Evolutionary conservation across 2,888 invertebrate species (phyloP).

Genomic region (Lasioglossum morio): DNA sequence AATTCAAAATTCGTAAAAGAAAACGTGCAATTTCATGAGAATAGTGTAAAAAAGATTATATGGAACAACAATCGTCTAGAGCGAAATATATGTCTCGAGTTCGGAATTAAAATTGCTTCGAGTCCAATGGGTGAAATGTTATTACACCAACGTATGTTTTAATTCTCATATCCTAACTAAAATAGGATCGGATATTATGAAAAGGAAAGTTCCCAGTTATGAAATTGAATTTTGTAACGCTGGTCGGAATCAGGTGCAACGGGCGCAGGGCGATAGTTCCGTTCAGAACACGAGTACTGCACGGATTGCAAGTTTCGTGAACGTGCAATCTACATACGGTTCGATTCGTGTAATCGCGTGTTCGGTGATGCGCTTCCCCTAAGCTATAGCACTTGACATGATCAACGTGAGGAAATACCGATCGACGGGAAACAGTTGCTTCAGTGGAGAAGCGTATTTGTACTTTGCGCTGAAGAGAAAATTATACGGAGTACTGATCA

Average conservation of each 20-base stretch:
- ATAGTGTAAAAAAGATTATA: no score
- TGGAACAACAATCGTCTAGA: no score
- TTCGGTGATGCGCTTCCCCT: neutral
- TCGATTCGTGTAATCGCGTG: constrained; percentile 36
- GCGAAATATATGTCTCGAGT: no score
- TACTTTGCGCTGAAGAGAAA: neutral
- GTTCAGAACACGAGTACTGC: constrained; percentile 10
- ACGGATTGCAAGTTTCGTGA: constrained; percentile 8
- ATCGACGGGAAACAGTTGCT: neutral
- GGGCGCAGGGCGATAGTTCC: neutral
- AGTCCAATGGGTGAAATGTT: no score
- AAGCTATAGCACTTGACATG: constrained; percentile 2
- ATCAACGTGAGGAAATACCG: constrained; percentile 18
- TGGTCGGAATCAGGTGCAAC: neutral
- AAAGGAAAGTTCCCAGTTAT: constrained; percentile 28
- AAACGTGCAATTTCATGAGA: no score
- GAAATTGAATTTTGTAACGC: constrained; percentile 57
- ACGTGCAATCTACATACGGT: constrained; percentile 35
- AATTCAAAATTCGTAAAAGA: no score
- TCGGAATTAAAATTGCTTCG: no score
- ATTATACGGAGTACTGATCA: neutral
- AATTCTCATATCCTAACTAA: no score
- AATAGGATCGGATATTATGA: neutral
- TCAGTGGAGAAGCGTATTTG: neutral
- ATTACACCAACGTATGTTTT: no score